Evolutionary conservation across 1,140 invertebrate species (phyloP).

Genomic region (Drosophila varians): DNA sequence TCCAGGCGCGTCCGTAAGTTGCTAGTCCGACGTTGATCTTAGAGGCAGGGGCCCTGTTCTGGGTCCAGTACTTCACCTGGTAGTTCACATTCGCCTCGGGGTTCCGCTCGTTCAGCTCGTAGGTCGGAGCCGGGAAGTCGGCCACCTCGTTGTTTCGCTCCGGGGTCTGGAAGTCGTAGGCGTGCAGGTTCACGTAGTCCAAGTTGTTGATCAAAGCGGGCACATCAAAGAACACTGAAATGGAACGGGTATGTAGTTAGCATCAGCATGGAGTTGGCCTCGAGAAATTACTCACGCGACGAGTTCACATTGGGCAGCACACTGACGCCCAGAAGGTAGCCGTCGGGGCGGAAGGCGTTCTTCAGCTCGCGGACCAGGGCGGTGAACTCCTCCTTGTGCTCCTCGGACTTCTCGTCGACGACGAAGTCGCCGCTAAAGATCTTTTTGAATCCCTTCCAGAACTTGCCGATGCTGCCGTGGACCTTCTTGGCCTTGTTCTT

Average conservation of each 20-base stretch:
- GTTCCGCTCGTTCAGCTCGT: constrained; percentile 88
- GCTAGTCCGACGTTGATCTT: constrained; percentile 94
- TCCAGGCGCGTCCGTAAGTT: constrained; percentile 93
- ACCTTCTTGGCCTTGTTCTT: constrained; percentile 91
- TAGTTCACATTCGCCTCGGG: constrained; percentile 88
- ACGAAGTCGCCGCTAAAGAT: constrained; percentile 88
- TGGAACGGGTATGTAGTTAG: constrained; percentile 29
- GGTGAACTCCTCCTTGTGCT: constrained; percentile 91
- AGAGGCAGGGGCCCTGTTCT: constrained; percentile 87
- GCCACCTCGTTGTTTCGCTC: constrained; percentile 89
- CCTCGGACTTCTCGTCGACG: constrained; percentile 89
- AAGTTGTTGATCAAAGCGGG: constrained; percentile 88
- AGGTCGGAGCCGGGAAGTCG: constrained; percentile 89
- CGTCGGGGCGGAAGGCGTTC: constrained; percentile 87
- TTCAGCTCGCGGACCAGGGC: constrained; percentile 90
- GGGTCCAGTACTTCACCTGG: constrained; percentile 87
- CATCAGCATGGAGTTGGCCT: not conserved
- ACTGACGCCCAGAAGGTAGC: constrained; percentile 87
- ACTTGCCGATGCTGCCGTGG: constrained; percentile 86
- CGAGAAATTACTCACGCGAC: constrained; percentile 85
- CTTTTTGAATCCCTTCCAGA: constrained; percentile 91
- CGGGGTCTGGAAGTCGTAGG: constrained; percentile 92
- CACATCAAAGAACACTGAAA: constrained; percentile 91
- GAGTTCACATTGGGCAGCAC: constrained; percentile 91
- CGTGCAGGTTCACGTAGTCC: constrained; percentile 91